These are phyloP conservation scores for Onchidella celtica DNA, from an alignment of 2,888 invertebrate genomes.

Conservation along the genomic window DNA sequence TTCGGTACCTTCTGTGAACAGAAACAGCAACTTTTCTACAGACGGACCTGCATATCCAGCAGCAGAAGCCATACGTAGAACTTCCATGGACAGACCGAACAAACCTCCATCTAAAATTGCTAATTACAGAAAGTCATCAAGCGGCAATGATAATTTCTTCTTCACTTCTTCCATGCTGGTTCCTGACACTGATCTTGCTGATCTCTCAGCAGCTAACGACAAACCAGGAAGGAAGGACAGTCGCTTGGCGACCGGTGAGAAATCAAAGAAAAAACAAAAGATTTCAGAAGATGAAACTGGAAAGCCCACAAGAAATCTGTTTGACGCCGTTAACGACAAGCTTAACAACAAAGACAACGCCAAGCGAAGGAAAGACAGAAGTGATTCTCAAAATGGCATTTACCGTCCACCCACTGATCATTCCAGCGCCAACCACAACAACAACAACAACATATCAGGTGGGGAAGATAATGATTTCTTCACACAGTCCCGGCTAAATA, in stretches of 20 bases:
- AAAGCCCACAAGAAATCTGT: too few relatives aligned
- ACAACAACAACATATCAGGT: background rate
- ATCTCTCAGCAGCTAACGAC: too few relatives aligned
- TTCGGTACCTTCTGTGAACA: background rate
- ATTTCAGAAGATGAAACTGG: background rate
- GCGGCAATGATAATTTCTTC: background rate
- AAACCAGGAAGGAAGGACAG: too few relatives aligned
- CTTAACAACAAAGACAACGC: background rate
- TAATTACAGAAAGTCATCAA: background rate
- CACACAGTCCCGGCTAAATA: background rate
- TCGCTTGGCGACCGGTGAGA: background rate
- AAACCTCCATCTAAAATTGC: background rate
- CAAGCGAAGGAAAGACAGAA: background rate
- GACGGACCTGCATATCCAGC: too few relatives aligned
- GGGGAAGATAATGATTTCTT: background rate
- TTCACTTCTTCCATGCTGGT: background rate
- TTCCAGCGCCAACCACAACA: background rate
- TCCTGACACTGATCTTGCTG: background rate
- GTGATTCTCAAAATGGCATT: background rate
- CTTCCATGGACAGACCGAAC: background rate
- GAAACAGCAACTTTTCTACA: background rate
- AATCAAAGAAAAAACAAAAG: background rate
- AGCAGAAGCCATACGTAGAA: background rate
- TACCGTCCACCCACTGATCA: background rate
- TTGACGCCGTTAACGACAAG: background rate